Percentiles rank a stretch among this genome's conserved stretches.
Conservation (phyloP, 2,113 vertebrate species). For the Pseudopodoces humilis region DNA sequence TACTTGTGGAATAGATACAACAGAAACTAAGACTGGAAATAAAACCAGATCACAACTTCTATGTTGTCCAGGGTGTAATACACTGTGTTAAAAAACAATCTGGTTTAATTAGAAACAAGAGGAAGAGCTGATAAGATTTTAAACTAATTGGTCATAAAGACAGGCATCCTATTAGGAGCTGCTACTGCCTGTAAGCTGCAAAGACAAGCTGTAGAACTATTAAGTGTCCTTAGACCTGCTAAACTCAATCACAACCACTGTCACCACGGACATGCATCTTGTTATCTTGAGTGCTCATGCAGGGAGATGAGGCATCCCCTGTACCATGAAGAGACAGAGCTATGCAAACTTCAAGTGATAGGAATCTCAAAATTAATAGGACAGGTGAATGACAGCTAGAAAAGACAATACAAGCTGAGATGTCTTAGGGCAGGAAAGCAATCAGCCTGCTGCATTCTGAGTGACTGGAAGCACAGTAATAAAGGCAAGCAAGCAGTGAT, state of each 20-base stretch:
- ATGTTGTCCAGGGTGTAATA: not conserved
- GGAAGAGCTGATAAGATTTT: conserved; percentile 12
- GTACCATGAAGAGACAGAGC: not conserved
- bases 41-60: not conserved
- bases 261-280: not conserved
- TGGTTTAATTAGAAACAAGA: conserved; percentile 43
- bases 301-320: conserved; percentile 18
- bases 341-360: conserved; percentile 53
- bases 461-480: conserved; percentile 31
- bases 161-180: conserved; percentile 18
- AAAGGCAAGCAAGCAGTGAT: conserved; percentile 30
- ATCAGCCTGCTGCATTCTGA: conserved; percentile 40
- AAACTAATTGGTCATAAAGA: conserved; percentile 43
- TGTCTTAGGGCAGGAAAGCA: conserved; percentile 24
- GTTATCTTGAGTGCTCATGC: conserved; percentile 30
- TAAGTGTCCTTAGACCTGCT: conserved; percentile 28
- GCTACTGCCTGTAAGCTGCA: not conserved
- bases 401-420: conserved; percentile 9
- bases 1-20: not conserved
- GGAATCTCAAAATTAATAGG: conserved; percentile 54
- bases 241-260: conserved; percentile 13
- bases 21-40: not conserved
- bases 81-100: not conserved
- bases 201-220: conserved; percentile 25
- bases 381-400: conserved; percentile 37